Evolutionary conservation across 2,888 invertebrate species (phyloP).

Genomic region (Lomographa bimaculata): DNA sequence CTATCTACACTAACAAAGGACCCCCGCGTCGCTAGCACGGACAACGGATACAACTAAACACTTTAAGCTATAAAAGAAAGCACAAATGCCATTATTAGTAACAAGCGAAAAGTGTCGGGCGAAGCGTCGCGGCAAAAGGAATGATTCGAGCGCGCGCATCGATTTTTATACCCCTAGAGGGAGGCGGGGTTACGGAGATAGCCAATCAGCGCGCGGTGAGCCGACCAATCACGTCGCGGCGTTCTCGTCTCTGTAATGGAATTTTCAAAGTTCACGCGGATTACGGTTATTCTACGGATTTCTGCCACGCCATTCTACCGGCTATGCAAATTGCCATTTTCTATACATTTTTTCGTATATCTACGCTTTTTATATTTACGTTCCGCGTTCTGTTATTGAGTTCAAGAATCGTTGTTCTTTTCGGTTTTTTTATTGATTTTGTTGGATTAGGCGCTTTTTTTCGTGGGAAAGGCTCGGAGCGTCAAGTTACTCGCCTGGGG

Average conservation of each 20-base stretch:
- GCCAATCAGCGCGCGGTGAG: slow-evolving; percentile 77
- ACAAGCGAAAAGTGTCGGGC: slow-evolving; percentile 71
- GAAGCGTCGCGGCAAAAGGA: slow-evolving; percentile 73
- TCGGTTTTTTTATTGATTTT: slow-evolving; percentile 25
- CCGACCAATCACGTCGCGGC: slow-evolving; percentile 72
- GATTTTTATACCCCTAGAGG: slow-evolving; percentile 79
- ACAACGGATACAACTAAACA: slow-evolving; percentile 78
- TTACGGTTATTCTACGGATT: slow-evolving; percentile 56
- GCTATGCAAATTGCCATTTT: slow-evolving; percentile 61
- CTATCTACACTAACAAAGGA: slow-evolving; percentile 69
- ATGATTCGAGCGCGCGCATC: slow-evolving; percentile 60
- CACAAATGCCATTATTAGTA: slow-evolving; percentile 77
- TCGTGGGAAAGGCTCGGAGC: slow-evolving; percentile 23
- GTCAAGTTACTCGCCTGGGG: slow-evolving; percentile 26
- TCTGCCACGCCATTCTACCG: slow-evolving; percentile 26
- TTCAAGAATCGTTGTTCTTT: no score
- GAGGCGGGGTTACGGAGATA: slow-evolving; percentile 70
- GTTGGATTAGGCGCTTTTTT: slow-evolving; percentile 28
- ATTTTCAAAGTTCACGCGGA: slow-evolving; percentile 71
- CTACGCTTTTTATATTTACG: not conserved
- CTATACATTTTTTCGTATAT: slow-evolving; percentile 1
- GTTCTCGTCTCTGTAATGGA: slow-evolving; percentile 77
- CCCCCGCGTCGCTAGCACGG: slow-evolving; percentile 67
- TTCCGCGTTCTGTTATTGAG: no score
- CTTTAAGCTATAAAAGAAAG: slow-evolving; percentile 74